Evolutionary conservation across 2,888 invertebrate species (phyloP).

Genomic region (Zaprionus lineosus): DNA sequence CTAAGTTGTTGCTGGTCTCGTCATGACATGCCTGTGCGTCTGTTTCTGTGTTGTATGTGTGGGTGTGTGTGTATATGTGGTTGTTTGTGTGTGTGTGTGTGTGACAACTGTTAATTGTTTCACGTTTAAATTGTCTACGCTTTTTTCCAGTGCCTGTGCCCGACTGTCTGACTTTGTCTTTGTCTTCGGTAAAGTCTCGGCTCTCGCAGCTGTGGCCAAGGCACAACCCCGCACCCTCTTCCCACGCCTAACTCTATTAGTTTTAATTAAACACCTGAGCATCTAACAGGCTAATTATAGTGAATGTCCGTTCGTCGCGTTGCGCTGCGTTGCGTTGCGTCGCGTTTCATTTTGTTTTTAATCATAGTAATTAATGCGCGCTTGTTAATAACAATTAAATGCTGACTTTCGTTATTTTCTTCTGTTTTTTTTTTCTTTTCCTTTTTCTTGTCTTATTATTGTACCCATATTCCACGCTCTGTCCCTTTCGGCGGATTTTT

Average conservation of each 20-base stretch:
- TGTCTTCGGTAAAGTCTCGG: too few relatives aligned
- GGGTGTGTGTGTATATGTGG: slow-evolving; percentile 6
- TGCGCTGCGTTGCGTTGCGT: slow-evolving; percentile 16
- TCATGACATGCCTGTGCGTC: too few relatives aligned
- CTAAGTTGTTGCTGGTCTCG: too few relatives aligned
- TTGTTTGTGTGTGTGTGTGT: neutral
- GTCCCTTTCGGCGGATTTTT: too few relatives aligned
- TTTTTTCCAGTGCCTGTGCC: too few relatives aligned
- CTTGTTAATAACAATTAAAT: slow-evolving; percentile 76
- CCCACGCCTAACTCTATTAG: slow-evolving; percentile 60
- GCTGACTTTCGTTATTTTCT: slow-evolving; percentile 23
- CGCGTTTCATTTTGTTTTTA: slow-evolving; percentile 37
- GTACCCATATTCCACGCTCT: neutral
- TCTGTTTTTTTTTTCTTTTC: slow-evolving; percentile 24
- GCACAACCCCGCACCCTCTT: too few relatives aligned
- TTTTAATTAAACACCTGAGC: slow-evolving; percentile 75
- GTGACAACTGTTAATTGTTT: slow-evolving; percentile 65
- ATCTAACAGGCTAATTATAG: slow-evolving; percentile 63
- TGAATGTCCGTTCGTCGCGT: slow-evolving; percentile 48
- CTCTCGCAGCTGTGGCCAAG: too few relatives aligned
- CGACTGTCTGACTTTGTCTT: neutral
- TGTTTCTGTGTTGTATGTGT: slow-evolving; percentile 46
- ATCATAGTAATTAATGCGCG: slow-evolving; percentile 70
- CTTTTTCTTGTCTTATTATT: neutral
- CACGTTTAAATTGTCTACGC: slow-evolving; percentile 59